Conservation (phyloP, 30 jellyfish, hydroid and myxozoan species). For the Mastigias papua region DNA sequence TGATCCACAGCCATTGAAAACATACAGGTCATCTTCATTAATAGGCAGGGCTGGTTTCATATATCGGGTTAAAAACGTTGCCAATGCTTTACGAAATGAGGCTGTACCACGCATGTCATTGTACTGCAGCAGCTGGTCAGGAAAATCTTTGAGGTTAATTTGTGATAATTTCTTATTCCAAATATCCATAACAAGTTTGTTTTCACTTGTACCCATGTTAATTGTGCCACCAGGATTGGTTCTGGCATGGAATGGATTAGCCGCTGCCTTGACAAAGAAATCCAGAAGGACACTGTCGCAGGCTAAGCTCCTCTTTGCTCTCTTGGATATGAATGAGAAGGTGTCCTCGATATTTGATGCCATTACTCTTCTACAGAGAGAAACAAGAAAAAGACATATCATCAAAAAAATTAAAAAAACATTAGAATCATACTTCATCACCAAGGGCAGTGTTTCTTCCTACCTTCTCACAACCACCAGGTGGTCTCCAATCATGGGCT, state of each 20-base stretch:
- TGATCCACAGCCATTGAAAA: constrained; percentile 86
- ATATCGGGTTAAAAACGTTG: constrained; percentile 52
- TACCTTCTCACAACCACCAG: too few relatives aligned
- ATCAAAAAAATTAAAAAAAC: too few relatives aligned
- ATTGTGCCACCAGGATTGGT: constrained; percentile 79
- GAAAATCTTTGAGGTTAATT: constrained; percentile 37
- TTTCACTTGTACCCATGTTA: constrained; percentile 90
- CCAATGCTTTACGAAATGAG: constrained; percentile 64
- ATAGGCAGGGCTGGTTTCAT: constrained; percentile 61
- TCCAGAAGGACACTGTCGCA: constrained; percentile 10
- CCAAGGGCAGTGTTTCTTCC: too few relatives aligned
- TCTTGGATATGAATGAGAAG: neutral
- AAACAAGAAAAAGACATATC: too few relatives aligned
- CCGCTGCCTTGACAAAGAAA: constrained; percentile 49
- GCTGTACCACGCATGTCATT: constrained; percentile 68
- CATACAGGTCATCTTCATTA: constrained; percentile 53
- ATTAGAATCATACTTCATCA: too few relatives aligned
- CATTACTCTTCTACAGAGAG: neutral
- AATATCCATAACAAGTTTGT: constrained; percentile 51
- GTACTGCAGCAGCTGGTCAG: constrained; percentile 50
- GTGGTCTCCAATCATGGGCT: too few relatives aligned
- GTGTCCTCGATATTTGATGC: neutral
- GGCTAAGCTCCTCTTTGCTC: constrained; percentile 10
- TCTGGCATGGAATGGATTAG: constrained; percentile 63
- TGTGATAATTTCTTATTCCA: constrained; percentile 37